These are phyloP conservation scores for Neosalanx taihuensis DNA, from an alignment of 2,797 vertebrate species.

Conservation along the genomic window DNA sequence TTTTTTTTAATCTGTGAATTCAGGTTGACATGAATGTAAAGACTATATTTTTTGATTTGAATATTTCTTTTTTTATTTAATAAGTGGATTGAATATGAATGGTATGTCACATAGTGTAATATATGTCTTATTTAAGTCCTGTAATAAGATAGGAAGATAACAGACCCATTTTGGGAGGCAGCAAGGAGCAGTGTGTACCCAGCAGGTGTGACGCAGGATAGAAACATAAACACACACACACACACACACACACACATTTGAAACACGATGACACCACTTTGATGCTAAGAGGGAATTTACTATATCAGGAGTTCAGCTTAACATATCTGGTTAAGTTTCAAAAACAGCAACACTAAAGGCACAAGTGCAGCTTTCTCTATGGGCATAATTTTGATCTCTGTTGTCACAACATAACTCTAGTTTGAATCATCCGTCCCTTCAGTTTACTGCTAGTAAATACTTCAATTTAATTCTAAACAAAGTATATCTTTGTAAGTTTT, in stretches of 20 bases:
- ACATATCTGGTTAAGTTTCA: constrained; percentile 47
- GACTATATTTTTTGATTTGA: constrained; percentile 74
- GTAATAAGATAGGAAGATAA: constrained; percentile 60
- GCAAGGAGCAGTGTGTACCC: constrained; percentile 63
- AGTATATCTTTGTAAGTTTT: constrained; percentile 3
- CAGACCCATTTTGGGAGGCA: constrained; percentile 41
- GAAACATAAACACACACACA: constrained; percentile 42
- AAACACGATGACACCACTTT: constrained; percentile 48
- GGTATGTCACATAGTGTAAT: constrained; percentile 79
- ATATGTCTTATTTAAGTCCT: constrained; percentile 85
- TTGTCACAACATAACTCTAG: background rate
- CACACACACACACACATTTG: constrained; percentile 40
- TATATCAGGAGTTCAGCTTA: constrained; percentile 61
- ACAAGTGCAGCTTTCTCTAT: constrained; percentile 44
- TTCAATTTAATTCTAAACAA: constrained; percentile 50
- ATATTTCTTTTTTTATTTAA: constrained; percentile 75
- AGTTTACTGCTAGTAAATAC: constrained; percentile 23
- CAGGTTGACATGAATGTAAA: constrained; percentile 87
- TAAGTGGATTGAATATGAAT: constrained; percentile 75
- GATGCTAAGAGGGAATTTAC: constrained; percentile 67
- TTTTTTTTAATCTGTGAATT: constrained; percentile 76
- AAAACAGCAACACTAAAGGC: constrained; percentile 53
- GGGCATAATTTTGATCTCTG: constrained; percentile 11
- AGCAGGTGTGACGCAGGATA: constrained; percentile 58
- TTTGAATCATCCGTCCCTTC: constrained; percentile 12